Evolutionary conservation across 2,113 vertebrate genomes (phyloP).

Genomic region (Argyrosomus japonicus): DNA sequence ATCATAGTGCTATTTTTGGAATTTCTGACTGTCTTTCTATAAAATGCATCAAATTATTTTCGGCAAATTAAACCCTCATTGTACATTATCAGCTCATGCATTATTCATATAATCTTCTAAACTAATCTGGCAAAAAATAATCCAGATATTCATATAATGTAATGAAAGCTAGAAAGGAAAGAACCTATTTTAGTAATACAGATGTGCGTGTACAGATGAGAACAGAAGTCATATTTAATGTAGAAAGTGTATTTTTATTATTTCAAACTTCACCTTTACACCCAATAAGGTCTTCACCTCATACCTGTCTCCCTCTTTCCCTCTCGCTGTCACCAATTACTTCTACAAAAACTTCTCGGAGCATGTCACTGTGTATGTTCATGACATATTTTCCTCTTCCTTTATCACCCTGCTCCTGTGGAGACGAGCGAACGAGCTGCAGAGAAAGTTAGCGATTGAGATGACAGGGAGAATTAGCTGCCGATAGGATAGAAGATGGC

Average conservation of each 20-base stretch:
- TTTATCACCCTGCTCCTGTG: conserved; percentile 16
- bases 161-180: conserved; percentile 25
- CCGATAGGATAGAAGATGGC: conserved; percentile 10
- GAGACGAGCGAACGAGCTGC: conserved; percentile 24
- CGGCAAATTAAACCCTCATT: background rate
- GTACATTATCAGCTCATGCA: conserved; percentile 6
- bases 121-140: conserved; percentile 41
- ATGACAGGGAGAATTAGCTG: conserved; percentile 20
- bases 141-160: conserved; percentile 34
- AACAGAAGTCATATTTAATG: conserved; percentile 58
- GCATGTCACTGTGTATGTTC: conserved; percentile 7
- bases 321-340: conserved; percentile 26
- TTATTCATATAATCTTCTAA: conserved; percentile 31
- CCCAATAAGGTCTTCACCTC: conserved; percentile 52
- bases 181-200: conserved; percentile 30
- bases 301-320: conserved; percentile 54
- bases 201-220: conserved; percentile 29
- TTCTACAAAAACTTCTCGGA: conserved; percentile 36
- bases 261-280: conserved; percentile 75
- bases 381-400: conserved; percentile 11
- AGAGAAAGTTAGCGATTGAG: conserved; percentile 4
- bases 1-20: background rate
- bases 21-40: background rate
- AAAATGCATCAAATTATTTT: background rate
- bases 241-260: conserved; percentile 83